Conservation (phyloP, 2,113 vertebrate genomes). For the Myanophis thanlyinensis region DNA sequence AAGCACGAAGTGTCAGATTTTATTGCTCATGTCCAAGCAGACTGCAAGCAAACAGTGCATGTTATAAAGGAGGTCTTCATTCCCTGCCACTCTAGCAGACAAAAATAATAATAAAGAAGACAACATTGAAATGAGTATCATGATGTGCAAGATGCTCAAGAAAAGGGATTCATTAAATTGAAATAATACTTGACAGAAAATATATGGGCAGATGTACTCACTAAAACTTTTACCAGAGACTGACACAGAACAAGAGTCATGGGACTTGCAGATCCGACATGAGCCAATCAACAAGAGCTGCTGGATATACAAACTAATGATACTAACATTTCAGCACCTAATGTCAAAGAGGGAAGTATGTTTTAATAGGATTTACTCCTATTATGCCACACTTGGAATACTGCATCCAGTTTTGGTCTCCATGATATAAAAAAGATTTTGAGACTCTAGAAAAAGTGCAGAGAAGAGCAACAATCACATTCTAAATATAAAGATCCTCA, state of each 20-base stretch:
- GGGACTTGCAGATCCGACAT: not conserved
- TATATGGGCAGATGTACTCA: not conserved
- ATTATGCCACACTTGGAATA: too few relatives aligned
- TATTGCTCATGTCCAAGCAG: not conserved
- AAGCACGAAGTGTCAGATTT: not conserved
- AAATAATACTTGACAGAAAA: not conserved
- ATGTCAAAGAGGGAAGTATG: not conserved
- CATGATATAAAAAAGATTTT: too few relatives aligned
- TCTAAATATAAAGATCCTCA: not conserved
- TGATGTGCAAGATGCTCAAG: not conserved
- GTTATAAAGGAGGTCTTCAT: not conserved
- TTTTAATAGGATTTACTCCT: not conserved
- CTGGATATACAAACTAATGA: not conserved
- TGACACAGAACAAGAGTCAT: not conserved
- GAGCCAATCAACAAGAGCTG: not conserved
- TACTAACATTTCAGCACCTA: not conserved
- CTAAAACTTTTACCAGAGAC: not conserved
- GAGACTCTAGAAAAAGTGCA: too few relatives aligned
- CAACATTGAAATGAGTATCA: not conserved
- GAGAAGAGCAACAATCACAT: not conserved
- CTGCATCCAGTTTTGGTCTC: too few relatives aligned
- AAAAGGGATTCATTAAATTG: not conserved
- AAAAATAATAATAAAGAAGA: not conserved
- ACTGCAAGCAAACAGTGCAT: not conserved
- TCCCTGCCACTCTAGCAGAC: not conserved